Conservation (phyloP, 2,113 vertebrate genomes). For the Zosterops hypoxanthus region DNA sequence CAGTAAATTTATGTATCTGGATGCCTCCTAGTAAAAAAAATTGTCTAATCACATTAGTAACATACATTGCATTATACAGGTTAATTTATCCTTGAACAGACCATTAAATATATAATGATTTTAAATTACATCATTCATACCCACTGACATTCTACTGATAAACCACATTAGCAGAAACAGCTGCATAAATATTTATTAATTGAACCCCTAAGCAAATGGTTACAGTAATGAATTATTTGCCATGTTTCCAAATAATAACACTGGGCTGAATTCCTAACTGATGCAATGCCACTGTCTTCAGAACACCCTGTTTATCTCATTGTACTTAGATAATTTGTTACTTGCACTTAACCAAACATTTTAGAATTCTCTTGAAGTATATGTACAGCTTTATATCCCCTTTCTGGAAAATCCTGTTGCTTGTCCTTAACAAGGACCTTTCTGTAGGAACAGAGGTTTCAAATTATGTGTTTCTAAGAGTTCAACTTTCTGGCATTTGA, state of each 20-base stretch:
- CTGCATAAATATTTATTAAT: constrained; percentile 33
- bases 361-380: background rate
- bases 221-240: background rate
- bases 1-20: background rate
- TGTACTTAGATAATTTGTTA: background rate
- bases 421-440: background rate
- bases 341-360: background rate
- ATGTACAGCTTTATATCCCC: background rate
- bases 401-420: background rate
- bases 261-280: background rate
- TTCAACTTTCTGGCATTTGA: background rate
- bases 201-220: background rate
- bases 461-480: background rate
- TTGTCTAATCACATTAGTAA: background rate
- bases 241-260: background rate
- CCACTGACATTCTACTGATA: background rate
- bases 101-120: background rate
- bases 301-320: background rate
- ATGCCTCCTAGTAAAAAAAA: background rate
- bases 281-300: background rate
- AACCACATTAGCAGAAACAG: background rate
- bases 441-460: background rate
- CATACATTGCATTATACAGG: background rate
- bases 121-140: background rate
- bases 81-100: background rate